Conservation (phyloP, 2,888 invertebrate genomes). For the Scaptodrosophila latifasciaeformis region DNA sequence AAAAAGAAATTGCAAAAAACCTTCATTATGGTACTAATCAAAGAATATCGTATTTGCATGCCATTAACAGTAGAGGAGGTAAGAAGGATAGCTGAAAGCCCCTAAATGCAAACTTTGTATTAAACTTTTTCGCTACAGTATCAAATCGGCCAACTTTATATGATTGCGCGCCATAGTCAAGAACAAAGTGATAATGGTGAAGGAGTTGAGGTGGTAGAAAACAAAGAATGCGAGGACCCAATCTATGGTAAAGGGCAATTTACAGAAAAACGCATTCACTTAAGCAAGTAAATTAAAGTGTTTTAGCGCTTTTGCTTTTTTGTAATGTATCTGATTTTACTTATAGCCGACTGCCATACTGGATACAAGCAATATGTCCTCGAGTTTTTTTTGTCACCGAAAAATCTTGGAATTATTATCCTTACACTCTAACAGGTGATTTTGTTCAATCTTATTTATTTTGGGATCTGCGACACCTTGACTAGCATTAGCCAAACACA, state of each 20-base stretch:
- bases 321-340: no score
- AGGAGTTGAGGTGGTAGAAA: constrained; percentile 93
- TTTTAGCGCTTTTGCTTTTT: no score
- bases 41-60: constrained; percentile 95
- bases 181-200: constrained; percentile 93
- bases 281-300: constrained; percentile 84
- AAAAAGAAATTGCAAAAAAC: no score
- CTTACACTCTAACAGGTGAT: constrained; percentile 88
- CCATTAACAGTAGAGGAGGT: constrained; percentile 94
- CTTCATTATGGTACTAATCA: constrained; percentile 92
- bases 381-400: constrained; percentile 94
- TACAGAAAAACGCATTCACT: constrained; percentile 92
- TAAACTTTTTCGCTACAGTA: constrained; percentile 78
- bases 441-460: no score
- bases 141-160: constrained; percentile 92
- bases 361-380: constrained; percentile 91
- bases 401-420: constrained; percentile 97
- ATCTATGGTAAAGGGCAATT: constrained; percentile 89
- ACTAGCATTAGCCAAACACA: no score
- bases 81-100: constrained; percentile 44
- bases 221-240: constrained; percentile 86
- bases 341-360: constrained; percentile 90
- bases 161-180: constrained; percentile 94
- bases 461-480: no score
- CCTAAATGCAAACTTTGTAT: no score